Evolutionary conservation across 2,113 vertebrate genomes (phyloP), one percentile per base, ranked within the genome.

Genomic region (Calonectris borealis): DNA sequence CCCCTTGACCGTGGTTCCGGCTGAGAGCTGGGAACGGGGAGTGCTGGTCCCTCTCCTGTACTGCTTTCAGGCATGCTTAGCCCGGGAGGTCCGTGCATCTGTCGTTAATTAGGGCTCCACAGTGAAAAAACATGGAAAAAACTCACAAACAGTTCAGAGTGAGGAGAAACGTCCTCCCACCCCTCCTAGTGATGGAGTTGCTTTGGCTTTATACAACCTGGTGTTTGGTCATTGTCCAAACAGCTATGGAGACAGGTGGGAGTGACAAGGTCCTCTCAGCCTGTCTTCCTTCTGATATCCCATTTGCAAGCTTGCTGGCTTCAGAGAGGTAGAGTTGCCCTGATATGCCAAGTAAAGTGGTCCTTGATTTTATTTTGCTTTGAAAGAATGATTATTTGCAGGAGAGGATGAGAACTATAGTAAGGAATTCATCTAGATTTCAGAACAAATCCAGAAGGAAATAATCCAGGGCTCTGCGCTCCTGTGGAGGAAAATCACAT

Each of bases 1-100:
- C 48, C 21, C 16, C 22, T 46, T 4, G 36, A 29, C 48, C 0
- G 0, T 55, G 61, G 24, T 32, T 92, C 69, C 0, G 0, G 52
- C 52, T 3, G 1, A 55, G 64, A 32, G 26, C 15, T 79, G 80
- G 34, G 86, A 84, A 57, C 1, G 2, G 72, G 57, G 61, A 75
- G 32, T 19, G 49, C 40, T 69, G 36, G 7, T 94, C 46, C 25
- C 24, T 72, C 68, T 83, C 52, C 72, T 92, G 36, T 52, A 8
- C 79, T 75, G 58, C 11, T 25, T 75, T 66, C 46, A 55, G 82
- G 71, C 31, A 80, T 2, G 2, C n/a, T 82, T 51, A 81, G 20
- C 66, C 26, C 3, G 0, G 54, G 54, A 92, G 62, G 12, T 83
- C 60, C 0, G 4, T 66, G 38, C 24, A 65, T 86, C 80, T 75